These are phyloP conservation scores for Catocala nupta DNA, from an alignment of 2,888 invertebrate species.

Conservation along the genomic window DNA sequence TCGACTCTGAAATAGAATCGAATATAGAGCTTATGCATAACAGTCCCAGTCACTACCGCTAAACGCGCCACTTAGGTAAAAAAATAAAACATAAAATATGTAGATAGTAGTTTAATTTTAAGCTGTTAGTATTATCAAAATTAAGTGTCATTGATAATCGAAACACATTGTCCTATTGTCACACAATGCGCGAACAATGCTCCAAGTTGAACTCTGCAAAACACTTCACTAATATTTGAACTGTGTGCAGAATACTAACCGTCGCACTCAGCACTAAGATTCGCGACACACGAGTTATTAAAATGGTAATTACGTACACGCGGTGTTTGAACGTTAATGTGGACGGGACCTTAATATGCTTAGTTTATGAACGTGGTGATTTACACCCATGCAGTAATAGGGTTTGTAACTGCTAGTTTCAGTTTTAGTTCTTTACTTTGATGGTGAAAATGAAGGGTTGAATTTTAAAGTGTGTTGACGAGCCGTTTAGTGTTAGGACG, in stretches of 20 bases:
- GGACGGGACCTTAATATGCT: slow-evolving; percentile 33
- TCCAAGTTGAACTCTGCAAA: background rate
- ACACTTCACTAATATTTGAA: slow-evolving; percentile 1
- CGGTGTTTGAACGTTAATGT: slow-evolving; percentile 44
- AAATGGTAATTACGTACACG: slow-evolving; percentile 49
- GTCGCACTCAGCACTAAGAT: slow-evolving; percentile 22
- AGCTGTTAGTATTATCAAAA: too few species aligned
- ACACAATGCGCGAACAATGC: too few species aligned
- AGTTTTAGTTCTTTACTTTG: slow-evolving; percentile 3
- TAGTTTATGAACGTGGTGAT: slow-evolving; percentile 36
- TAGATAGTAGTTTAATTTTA: too few species aligned
- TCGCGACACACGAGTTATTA: slow-evolving; percentile 43
- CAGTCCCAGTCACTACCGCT: too few species aligned
- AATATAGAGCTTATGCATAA: too few species aligned
- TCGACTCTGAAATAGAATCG: too few species aligned
- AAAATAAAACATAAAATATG: too few species aligned
- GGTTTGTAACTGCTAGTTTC: slow-evolving; percentile 1
- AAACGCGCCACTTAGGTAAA: too few species aligned
- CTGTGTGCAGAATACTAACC: slow-evolving; percentile 1
- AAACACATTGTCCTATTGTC: too few species aligned
- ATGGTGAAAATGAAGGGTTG: background rate
- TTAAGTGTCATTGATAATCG: too few species aligned
- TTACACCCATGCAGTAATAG: slow-evolving; percentile 12
- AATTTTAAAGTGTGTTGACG: background rate
- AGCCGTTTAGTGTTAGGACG: background rate